Evolutionary conservation across 1,140 invertebrate species (phyloP), one percentile per base, ranked within the genome.

Genomic region (Venustaconcha ellipsiformis): DNA sequence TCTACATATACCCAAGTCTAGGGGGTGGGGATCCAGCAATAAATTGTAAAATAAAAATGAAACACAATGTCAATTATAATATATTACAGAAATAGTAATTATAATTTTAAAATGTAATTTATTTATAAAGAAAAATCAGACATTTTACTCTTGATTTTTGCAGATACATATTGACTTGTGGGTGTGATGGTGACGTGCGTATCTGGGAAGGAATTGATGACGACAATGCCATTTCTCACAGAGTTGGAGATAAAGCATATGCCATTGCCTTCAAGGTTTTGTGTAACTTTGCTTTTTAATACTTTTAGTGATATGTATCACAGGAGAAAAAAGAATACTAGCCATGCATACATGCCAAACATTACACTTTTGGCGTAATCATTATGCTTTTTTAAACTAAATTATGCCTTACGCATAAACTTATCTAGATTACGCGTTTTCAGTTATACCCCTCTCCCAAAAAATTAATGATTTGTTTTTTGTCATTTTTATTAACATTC

Each of bases 121-220:
- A 13, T 70, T 18, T 72, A 48, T 48, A 6, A 12, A 37, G 17
- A 30, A 14, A 63, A 1, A 56, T 12, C 2, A 14, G 68, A 62
- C 20, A 74, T 74, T 73, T 55, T 62, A n/a, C 58, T 63, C 23
- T 20, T 72, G 64, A 79, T 75, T 78, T 20, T 82, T 77, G 62
- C 62, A 93, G 95, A 80, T 90, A 94, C 85, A 93, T 97, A 63
- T 91, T 98, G 67, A 98, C 96, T 15, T 95, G 95, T 92, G 96
- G 97, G 30, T 93, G 93, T 72, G 96, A 98, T 91, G 96, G 96
- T 67, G 96, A 98, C 91, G 93, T 98, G 26, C 91, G 96, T 86
- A 93, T 95, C 62, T 98, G 96, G 95, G 90, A 94, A 57, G 94
- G 94, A 81, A 92, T 96, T 82, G 94, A 95, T 86, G 92, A 93